Percentiles rank a stretch among this genome's conserved stretches.
Evolutionary conservation across 2,113 vertebrate species (phyloP).

Genomic region (Arizona elegans): DNA sequence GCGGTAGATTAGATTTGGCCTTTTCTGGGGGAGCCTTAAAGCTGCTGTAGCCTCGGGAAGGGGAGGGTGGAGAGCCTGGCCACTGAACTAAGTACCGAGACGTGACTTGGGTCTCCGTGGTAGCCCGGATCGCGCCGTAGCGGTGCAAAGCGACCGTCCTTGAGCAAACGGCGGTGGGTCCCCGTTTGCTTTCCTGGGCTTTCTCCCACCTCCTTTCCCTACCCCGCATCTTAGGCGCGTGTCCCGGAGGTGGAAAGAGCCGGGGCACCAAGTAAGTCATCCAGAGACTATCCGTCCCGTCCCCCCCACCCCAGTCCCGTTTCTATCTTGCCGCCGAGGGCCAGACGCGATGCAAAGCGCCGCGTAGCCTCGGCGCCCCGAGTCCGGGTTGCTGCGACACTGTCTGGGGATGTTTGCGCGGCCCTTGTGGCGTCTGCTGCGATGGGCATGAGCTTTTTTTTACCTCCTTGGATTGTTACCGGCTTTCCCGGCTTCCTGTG

Average conservation of each 20-base stretch:
- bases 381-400: neutral
- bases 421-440: neutral
- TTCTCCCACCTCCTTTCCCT: neutral
- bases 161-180: neutral
- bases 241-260: neutral
- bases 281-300: neutral
- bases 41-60: no score
- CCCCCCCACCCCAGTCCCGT: neutral
- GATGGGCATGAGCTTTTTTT: neutral
- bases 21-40: neutral
- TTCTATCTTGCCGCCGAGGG: neutral
- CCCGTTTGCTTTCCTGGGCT: neutral
- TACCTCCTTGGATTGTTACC: neutral
- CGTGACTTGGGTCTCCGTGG: neutral
- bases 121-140: neutral
- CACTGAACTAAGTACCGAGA: fast-evolving
- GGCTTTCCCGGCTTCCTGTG: neutral
- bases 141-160: neutral
- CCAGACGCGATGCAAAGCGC: neutral
- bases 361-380: neutral
- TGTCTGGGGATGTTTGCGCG: neutral
- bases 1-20: neutral
- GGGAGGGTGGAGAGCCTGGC: neutral
- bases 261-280: neutral
- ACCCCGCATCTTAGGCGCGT: neutral